Base-by-base conservation (phyloP, 64 coral and sea anemone species). In the Actinia tenebrosa region DNA sequence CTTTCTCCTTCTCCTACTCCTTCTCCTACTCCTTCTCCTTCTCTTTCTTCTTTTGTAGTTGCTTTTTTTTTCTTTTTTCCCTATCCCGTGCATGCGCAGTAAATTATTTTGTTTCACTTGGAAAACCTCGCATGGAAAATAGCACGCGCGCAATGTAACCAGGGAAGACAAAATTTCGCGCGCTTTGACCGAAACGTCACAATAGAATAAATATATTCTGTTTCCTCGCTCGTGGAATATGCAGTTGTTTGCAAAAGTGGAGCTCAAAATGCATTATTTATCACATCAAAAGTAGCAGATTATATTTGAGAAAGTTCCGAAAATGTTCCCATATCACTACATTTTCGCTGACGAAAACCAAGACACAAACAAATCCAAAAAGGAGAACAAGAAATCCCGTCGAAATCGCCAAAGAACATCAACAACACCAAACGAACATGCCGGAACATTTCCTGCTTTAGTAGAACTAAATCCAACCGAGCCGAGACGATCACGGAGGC, bases 371-470 rank as follows among this genome's bases (percentile, higher is more conserved):
- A 75, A 75, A 75, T 75, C 26, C n/a, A 75, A 75, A 26, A 75
- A 75, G 11, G 69, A 75, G 11, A 75, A 30, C 69, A 75, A 75
- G 26, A 75, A 75, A 75, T 27, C 69, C 3, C 69, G 69, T 75
- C 69, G 69, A 30, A 75, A 75, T 25, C 69, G 69, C 9, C 69
- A 26, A 42, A 75, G 26, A 10, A 75, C 69, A 15, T 26, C 69
- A 75, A 75, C n/a, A 75, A 30, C 69, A 10, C 69, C 69, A 9
- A 75, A 30, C 69, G 23, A 71, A 55, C 88, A 83, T 7, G 50
- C 5, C 22, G 88, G 80, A 20, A 89, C 88, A 45, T 89, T 89
- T 75, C 88, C 88, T 25, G 80, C 83, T 13, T 54, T 89, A 4
- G 88, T 89, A 11, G 88, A 89, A n/a, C 80, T 54, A 42, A 30